Evolutionary conservation across 1,140 invertebrate species (phyloP).

Genomic region (Eumaeus atala): DNA sequence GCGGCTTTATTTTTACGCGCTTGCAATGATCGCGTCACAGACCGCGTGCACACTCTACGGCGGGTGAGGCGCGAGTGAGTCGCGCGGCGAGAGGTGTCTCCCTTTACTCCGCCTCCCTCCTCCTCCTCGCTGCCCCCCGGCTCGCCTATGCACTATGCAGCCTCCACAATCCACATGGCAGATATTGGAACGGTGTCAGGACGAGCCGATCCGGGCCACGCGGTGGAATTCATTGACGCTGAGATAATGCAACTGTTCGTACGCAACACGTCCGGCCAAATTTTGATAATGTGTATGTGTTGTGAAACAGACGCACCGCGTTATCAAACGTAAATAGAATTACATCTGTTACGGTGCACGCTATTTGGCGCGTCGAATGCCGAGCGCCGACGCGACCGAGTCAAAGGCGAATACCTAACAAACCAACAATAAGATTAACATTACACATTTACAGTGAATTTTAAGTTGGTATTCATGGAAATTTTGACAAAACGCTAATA

Average conservation of each 20-base stretch:
- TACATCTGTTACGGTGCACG: constrained; percentile 3
- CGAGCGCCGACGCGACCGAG: too few species aligned
- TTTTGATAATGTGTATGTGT: constrained; percentile 19
- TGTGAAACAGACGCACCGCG: constrained; percentile 15
- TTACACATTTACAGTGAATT: too few species aligned
- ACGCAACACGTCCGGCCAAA: constrained; percentile 40
- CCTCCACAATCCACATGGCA: constrained; percentile 55
- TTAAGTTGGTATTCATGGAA: too few species aligned
- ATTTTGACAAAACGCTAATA: too few species aligned
- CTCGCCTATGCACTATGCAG: constrained; percentile 55
- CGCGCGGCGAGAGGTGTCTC: constrained; percentile 34
- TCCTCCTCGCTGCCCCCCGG: constrained; percentile 19
- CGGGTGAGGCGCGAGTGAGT: constrained; percentile 44
- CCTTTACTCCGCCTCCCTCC: constrained; percentile 24
- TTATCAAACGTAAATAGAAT: constrained; percentile 8
- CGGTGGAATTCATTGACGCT: constrained; percentile 57
- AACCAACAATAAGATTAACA: too few species aligned
- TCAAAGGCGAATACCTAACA: too few species aligned
- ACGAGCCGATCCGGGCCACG: constrained; percentile 34
- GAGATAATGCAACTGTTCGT: constrained; percentile 50
- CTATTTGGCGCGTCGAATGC: not conserved
- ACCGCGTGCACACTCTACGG: constrained; percentile 28
- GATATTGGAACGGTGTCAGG: constrained; percentile 41
- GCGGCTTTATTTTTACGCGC: constrained; percentile 67
- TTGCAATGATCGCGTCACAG: constrained; percentile 31